Evolutionary conservation across 2,113 vertebrate species (phyloP).

Genomic region (Hippolais icterina): DNA sequence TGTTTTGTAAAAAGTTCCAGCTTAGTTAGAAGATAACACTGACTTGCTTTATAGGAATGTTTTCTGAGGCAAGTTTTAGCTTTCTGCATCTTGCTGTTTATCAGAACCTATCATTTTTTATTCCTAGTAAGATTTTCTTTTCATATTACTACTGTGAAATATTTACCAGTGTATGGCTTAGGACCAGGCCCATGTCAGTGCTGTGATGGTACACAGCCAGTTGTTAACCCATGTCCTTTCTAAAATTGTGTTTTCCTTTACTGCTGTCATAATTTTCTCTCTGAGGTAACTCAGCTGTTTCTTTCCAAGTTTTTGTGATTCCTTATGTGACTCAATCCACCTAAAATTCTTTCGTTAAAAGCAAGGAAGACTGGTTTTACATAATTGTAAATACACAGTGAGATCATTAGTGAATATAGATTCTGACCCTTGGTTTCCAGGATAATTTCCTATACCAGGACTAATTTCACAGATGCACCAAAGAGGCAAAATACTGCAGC

Average conservation of each 20-base stretch:
- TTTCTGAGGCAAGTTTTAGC: not conserved
- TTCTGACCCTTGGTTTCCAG: not conserved
- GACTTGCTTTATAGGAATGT: not conserved
- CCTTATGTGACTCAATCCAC: not conserved
- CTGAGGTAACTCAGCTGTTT: not conserved
- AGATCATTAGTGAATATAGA: not conserved
- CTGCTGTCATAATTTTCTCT: not conserved
- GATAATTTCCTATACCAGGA: not conserved
- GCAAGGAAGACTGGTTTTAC: not conserved
- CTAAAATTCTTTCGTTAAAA: constrained; percentile 8
- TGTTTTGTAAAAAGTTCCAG: not conserved
- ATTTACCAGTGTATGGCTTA: not conserved
- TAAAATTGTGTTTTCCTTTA: not conserved
- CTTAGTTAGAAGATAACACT: not conserved
- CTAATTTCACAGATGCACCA: not conserved
- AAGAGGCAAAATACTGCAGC: not conserved
- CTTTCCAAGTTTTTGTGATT: constrained; percentile 1
- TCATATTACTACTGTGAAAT: not conserved
- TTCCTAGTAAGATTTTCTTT: not conserved
- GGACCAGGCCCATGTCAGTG: not conserved
- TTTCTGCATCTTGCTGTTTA: not conserved
- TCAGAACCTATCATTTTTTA: not conserved
- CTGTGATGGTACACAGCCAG: not conserved
- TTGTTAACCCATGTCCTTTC: not conserved
- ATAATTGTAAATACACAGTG: not conserved